A percentile compares a stretch with the other conserved stretches of the same genome.
These are phyloP conservation scores for Conger conger DNA, from an alignment of 2,113 vertebrate species.

Conservation along the genomic window DNA sequence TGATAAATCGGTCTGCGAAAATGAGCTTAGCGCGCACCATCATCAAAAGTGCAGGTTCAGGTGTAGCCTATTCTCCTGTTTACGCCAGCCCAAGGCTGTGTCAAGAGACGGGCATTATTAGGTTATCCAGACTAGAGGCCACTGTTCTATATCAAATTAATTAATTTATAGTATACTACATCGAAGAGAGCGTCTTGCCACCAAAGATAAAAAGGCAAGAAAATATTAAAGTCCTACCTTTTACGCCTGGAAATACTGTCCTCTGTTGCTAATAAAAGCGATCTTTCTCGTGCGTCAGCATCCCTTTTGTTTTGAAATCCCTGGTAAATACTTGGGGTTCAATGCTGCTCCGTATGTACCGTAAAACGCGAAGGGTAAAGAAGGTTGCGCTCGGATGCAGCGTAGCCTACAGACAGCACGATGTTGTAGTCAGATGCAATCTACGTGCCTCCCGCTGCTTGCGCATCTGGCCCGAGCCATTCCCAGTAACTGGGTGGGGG, in stretches of 20 bases:
- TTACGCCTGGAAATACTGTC: conserved; percentile 1
- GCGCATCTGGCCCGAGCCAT: conserved; percentile 20
- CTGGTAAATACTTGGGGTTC: not conserved
- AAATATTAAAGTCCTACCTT: conserved; percentile 8
- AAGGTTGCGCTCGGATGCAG: not conserved
- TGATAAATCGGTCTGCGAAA: not conserved
- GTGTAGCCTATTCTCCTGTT: not conserved
- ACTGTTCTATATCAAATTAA: not conserved
- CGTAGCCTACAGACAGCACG: not conserved
- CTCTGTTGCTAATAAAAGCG: not conserved
- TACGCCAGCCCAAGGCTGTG: not conserved
- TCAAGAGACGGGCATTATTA: not conserved
- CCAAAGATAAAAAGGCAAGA: not conserved
- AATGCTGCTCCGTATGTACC: not conserved
- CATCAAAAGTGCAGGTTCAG: not conserved
- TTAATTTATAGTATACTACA: not conserved
- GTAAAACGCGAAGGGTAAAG: not conserved
- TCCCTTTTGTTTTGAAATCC: not conserved
- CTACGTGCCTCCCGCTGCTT: not conserved
- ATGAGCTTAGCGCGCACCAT: not conserved
- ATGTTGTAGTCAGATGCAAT: not conserved
- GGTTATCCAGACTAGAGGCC: not conserved
- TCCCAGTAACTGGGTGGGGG: conserved; percentile 19
- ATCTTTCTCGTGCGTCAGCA: not conserved
- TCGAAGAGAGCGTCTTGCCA: not conserved